A percentile compares a stretch with the other conserved stretches of the same genome.
Conservation (phyloP, 2,113 vertebrate genomes). For the Podilymbus podiceps region DNA sequence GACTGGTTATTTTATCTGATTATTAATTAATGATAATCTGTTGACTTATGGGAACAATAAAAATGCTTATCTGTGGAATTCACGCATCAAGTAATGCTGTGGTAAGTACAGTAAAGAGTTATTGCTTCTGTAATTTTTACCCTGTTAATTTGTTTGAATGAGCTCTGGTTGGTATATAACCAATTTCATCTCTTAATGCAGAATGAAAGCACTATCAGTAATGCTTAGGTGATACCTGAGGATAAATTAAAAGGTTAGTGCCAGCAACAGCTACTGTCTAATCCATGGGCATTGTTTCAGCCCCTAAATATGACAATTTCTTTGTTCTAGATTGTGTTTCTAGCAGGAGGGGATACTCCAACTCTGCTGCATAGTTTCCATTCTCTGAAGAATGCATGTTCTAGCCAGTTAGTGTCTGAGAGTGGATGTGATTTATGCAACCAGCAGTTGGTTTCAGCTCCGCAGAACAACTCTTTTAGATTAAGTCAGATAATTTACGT, state of each 20-base stretch:
- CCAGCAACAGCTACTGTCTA: background rate
- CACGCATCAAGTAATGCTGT: background rate
- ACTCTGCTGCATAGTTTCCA: background rate
- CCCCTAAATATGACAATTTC: background rate
- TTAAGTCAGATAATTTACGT: slow-evolving; percentile 36
- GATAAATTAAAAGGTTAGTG: background rate
- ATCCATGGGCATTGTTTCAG: background rate
- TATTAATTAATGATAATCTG: background rate
- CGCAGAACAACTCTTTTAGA: slow-evolving; percentile 40
- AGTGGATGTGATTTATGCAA: slow-evolving; percentile 15
- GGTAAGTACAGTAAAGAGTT: background rate
- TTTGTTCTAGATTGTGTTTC: background rate
- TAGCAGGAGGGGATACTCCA: background rate
- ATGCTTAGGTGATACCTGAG: background rate
- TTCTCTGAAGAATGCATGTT: background rate
- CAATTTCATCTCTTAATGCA: background rate
- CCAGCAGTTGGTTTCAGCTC: slow-evolving; percentile 17
- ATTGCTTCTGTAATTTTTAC: background rate
- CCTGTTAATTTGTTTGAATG: background rate
- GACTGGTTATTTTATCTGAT: background rate
- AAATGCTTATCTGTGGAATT: background rate
- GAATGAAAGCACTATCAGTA: background rate
- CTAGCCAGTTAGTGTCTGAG: background rate
- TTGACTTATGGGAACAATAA: background rate
- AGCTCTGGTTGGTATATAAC: background rate